A percentile compares a stretch with the other conserved stretches of the same genome.
Evolutionary conservation across 2,888 invertebrate species (phyloP).

Genomic region (Gandaritis pyraliata): DNA sequence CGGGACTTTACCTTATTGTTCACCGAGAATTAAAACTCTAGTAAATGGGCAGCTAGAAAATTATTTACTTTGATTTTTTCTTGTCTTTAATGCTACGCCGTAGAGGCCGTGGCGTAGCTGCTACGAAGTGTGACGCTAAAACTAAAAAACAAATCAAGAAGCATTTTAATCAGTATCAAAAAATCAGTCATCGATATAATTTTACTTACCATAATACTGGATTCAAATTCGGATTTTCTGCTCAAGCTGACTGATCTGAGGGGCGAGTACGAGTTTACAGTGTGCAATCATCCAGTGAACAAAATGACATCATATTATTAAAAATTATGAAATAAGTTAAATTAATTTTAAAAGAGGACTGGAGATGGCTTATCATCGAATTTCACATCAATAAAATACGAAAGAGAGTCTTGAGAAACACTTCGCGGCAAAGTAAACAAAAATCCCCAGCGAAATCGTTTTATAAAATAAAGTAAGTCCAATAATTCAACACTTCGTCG

Average conservation of each 20-base stretch:
- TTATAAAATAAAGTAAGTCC: constrained; percentile 80
- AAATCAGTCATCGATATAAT: too few species aligned
- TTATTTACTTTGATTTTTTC: too few species aligned
- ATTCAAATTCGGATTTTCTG: too few species aligned
- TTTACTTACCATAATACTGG: too few species aligned
- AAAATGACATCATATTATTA: background rate
- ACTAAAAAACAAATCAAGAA: too few species aligned
- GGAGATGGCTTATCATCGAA: constrained; percentile 24
- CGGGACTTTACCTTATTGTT: constrained; percentile 1
- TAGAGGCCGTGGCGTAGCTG: background rate
- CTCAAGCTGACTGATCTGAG: too few species aligned
- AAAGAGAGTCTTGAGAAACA: constrained; percentile 57
- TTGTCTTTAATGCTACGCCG: background rate
- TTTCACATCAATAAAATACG: constrained; percentile 54
- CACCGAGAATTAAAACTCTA: too few species aligned
- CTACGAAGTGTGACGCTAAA: background rate
- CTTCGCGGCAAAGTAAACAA: constrained; percentile 72
- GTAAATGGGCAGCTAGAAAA: too few species aligned
- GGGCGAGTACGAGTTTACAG: too few species aligned
- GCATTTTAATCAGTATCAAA: too few species aligned
- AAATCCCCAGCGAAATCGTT: constrained; percentile 72
- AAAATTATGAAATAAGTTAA: background rate
- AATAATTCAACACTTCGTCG: constrained; percentile 80
- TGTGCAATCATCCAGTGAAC: background rate
- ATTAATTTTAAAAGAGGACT: constrained; percentile 6